Evolutionary conservation across 2,888 invertebrate species (phyloP), one percentile per base, ranked within the genome.

Genomic region (Digitonthophagus gazella): DNA sequence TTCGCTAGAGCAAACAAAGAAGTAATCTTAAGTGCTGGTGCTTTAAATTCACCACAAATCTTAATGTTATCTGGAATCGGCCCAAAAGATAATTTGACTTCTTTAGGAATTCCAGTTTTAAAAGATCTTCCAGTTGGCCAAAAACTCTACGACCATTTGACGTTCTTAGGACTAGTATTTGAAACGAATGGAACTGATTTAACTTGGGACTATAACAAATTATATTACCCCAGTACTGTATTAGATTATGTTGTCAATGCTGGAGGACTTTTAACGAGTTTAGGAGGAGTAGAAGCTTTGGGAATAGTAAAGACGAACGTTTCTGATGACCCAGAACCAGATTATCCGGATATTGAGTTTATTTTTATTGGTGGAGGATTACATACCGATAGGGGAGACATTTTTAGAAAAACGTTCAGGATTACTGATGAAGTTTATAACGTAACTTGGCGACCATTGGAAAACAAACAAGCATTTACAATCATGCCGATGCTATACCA

Each of bases 1-100:
- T 19, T 64, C n/a, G 83, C 81, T 1, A 74, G 73, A 16, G 86
- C 86, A 8, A 80, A 80, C 20, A 86, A 84, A 71, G 87, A 86
- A 74, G 83, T 90, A 0, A 87, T 89, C 69, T 74, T 89, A 20
- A 85, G 86, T 74, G 88, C 85, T 63, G 89, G 94, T 0, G 88
- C 93, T 0, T 89, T 95, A 72, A 93, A 91, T 80, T 90, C 93
- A 0, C 92, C 95, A 0, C 93, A 95, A 80, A 79, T 95, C 11
- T 76, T 90, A 15, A 88, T 90, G 88, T 80, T 90, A 1, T 88
- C 89, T 0, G 90, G 90, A 2, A 80, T 91, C n/a, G 90, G 90
- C 0, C 90, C 90, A 0, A 83, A 80, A 71, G 80, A 86, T 2
- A 89, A 90, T 72, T 79, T 91, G 66, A 76, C 85, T 71, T 81